Percentiles rank a stretch among this genome's conserved stretches.
Evolutionary conservation across 1,140 invertebrate species (phyloP).

Genomic region (Aethina tumida): DNA sequence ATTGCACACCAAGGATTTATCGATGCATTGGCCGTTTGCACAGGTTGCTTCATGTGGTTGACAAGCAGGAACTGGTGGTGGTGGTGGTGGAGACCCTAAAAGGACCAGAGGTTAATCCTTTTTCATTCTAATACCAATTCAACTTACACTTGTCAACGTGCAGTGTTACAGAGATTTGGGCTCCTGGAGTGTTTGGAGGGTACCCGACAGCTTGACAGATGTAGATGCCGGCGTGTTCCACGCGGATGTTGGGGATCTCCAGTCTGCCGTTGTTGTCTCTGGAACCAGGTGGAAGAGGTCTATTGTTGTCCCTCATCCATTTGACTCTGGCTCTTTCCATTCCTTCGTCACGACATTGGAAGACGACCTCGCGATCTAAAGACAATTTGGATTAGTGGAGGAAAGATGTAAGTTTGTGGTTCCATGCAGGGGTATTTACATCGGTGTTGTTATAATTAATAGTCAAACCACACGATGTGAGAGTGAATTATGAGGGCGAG

Average conservation of each 20-base stretch:
- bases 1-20: constrained; percentile 71
- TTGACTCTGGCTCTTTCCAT: constrained; percentile 58
- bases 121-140: constrained; percentile 2
- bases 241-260: constrained; percentile 74
- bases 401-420: too few relatives aligned
- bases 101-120: too few relatives aligned
- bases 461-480: too few relatives aligned
- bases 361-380: constrained; percentile 78
- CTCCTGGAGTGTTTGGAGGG: constrained; percentile 41
- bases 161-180: constrained; percentile 50
- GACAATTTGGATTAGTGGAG: too few relatives aligned
- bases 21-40: constrained; percentile 83
- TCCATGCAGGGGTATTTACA: too few relatives aligned
- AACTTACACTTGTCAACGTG: constrained; percentile 66
- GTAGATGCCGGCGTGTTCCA: constrained; percentile 67
- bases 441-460: too few relatives aligned
- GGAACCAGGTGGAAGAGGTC: constrained; percentile 59
- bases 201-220: constrained; percentile 69
- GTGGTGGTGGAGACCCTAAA: constrained; percentile 26
- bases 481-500: too few relatives aligned
- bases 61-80: constrained; percentile 51
- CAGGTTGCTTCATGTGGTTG: constrained; percentile 77
- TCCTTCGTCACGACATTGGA: constrained; percentile 86
- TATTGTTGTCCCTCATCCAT: constrained; percentile 62
- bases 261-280: constrained; percentile 64